Evolutionary conservation across 2,888 invertebrate species (phyloP).

Genomic region (Mesorhabditis spiculigera): DNA sequence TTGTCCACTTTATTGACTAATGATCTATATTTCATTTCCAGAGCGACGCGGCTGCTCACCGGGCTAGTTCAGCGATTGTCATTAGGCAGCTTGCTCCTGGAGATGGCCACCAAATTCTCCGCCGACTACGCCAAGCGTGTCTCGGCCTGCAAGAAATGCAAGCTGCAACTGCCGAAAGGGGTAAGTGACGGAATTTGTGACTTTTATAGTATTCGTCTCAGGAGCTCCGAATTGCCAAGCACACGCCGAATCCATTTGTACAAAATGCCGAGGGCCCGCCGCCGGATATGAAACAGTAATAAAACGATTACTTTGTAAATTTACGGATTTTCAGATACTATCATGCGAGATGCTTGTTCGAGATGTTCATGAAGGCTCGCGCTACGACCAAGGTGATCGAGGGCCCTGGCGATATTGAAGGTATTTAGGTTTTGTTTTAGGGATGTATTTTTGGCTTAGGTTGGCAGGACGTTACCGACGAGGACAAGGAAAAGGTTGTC

Average conservation of each 20-base stretch:
- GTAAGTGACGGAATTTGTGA: slow-evolving; percentile 16
- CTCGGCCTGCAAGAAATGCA: slow-evolving; percentile 82
- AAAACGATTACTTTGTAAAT: neutral
- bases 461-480: slow-evolving; percentile 18
- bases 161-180: slow-evolving; percentile 61
- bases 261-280: slow-evolving; percentile 61
- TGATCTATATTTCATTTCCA: too few relatives aligned
- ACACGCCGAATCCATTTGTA: slow-evolving; percentile 75
- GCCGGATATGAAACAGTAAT: slow-evolving; percentile 72
- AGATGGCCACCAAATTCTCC: slow-evolving; percentile 61
- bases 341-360: slow-evolving; percentile 71
- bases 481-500: slow-evolving; percentile 23
- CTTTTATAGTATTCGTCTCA: slow-evolving; percentile 12
- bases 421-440: slow-evolving; percentile 7
- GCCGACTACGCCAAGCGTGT: slow-evolving; percentile 79
- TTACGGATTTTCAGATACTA: slow-evolving; percentile 14
- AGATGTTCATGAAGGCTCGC: slow-evolving; percentile 75
- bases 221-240: slow-evolving; percentile 71
- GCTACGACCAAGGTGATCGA: slow-evolving; percentile 79
- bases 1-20: too few relatives aligned
- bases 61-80: too few relatives aligned
- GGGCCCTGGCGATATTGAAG: slow-evolving; percentile 72
- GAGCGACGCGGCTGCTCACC: too few relatives aligned
- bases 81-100: neutral
- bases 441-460: slow-evolving; percentile 13